Base-by-base conservation (phyloP, 2,888 invertebrate species). In the Operophtera brumata region DNA sequence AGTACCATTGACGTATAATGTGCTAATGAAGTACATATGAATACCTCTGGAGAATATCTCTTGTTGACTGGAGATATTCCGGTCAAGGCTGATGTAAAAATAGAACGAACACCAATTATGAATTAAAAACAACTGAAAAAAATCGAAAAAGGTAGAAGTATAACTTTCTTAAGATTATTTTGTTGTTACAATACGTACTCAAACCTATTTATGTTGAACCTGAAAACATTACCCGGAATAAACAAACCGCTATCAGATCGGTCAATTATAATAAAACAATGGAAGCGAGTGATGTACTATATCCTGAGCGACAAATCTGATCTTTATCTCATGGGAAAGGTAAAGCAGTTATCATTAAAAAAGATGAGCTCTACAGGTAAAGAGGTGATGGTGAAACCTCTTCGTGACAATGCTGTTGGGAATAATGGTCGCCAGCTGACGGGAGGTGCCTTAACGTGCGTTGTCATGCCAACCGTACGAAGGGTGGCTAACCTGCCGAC, bases 391-490 rank as follows among this genome's bases (percentile, higher is more conserved):
- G 73, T 74, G 76, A 75, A 77, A 73, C 75, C 77, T 82, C 75
- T 70, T 75, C 70, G 78, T 77, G 81, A 85, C 82, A 84, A 85
- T 82, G 73, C 78, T 67, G 70, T 69, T 67, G 71, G 77, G 76
- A 79, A 87, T 88, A 86, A 90, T 89, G 86, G 87, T 76, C 76
- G 83, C 84, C 90, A 89, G 87, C 89, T 90, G 90, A 90, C 88
- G 87, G 90, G 90, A 87, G 90, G 90, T 87, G 85, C 82, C 82
- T 79, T 81, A 77, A 79, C 77, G 78, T 66, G 66, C 82, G 90
- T 89, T 78, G 85, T 78, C 87, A 89, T 88, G 82, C 83, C 75
- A 68, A 90, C 55, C 87, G 73, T 75, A 66, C 79, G 84, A 84
- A 86, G 90, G 90, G 90, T 90, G 87, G 82, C 82, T 78, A 89